Evolutionary conservation across 2,888 invertebrate genomes (phyloP).

Genomic region (Galeruca laticollis): DNA sequence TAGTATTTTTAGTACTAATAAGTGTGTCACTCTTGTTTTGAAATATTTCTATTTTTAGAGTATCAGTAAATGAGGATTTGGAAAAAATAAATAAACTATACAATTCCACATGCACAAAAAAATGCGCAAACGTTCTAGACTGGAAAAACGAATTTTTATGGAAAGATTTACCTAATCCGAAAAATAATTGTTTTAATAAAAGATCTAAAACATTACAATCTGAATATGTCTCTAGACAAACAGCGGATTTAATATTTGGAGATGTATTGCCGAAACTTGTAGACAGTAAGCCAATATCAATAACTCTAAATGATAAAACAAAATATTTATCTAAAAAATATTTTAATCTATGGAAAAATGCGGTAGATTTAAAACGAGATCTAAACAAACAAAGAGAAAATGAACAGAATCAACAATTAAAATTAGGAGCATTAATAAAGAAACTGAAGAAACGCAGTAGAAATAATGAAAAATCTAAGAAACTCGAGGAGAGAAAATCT

Average conservation of each 20-base stretch:
- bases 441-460: slow-evolving; percentile 52
- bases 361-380: slow-evolving; percentile 44
- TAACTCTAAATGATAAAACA: neutral
- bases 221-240: slow-evolving; percentile 14
- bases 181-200: slow-evolving; percentile 19
- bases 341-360: slow-evolving; percentile 52
- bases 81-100: slow-evolving; percentile 20
- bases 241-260: slow-evolving; percentile 18
- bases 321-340: slow-evolving; percentile 43
- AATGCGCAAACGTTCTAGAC: slow-evolving; percentile 34
- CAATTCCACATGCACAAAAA: slow-evolving; percentile 21
- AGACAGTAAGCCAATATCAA: neutral
- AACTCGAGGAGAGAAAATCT: neutral
- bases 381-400: slow-evolving; percentile 31
- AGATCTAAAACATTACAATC: slow-evolving; percentile 1
- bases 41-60: neutral
- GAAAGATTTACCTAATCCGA: slow-evolving; percentile 45
- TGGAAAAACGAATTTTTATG: slow-evolving; percentile 43
- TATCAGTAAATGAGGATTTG: slow-evolving; percentile 24
- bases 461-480: slow-evolving; percentile 32
- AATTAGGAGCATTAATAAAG: slow-evolving; percentile 57
- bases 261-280: slow-evolving; percentile 13
- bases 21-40: neutral
- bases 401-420: slow-evolving; percentile 49
- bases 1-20: no score